Evolutionary conservation across 2,113 vertebrate genomes (phyloP), one percentile per base, ranked within the genome.

Genomic region (Lepisosteus oculatus): DNA sequence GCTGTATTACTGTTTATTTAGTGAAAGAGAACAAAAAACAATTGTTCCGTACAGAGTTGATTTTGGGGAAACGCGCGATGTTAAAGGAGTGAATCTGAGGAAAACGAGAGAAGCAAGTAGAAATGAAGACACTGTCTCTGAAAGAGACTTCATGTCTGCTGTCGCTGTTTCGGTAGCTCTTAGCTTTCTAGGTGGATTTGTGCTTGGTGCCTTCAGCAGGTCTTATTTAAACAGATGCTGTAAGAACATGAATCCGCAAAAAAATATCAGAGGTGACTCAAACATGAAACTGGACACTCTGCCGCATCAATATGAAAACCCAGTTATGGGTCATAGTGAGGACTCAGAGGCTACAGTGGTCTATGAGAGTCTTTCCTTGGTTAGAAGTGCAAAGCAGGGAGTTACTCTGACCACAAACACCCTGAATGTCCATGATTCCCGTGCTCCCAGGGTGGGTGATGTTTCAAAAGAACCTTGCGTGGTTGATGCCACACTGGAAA

Each of bases 141-240:
- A 79, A 0, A 14, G 29, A 7, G 14, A 47, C 43, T 83, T 93
- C 8, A 75, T 45, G 1, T 84, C 72, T 68, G 87, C 84, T 1
- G 86, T 93, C 7, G 70, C 70, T 0, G 85, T 79, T 1, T 86
- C 90, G 0, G 88, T 91, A n/a, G 17, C 90, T 45, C 57, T 92
- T 62, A 87, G 89, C 3, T 91, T 92, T 56, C 68, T 84, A 65
- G 15, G 80, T 29, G 91, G 88, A 29, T 90, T 93, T 79, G 82
- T 79, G 0, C 76, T 79, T 0, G 91, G 91, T 68, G 90, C 90
- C 44, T 68, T 89, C 51, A 80, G 57, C 70, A 81, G 86, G 69
- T 61, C 77, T 3, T 76, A 65, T 0, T 74, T 92, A 13, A 79
- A 87, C 64, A 85, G 77, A 79, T 89, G 77, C 8, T 74, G 62